Conservation (phyloP, 2,888 invertebrate species). For the Lucinisca nassula region DNA sequence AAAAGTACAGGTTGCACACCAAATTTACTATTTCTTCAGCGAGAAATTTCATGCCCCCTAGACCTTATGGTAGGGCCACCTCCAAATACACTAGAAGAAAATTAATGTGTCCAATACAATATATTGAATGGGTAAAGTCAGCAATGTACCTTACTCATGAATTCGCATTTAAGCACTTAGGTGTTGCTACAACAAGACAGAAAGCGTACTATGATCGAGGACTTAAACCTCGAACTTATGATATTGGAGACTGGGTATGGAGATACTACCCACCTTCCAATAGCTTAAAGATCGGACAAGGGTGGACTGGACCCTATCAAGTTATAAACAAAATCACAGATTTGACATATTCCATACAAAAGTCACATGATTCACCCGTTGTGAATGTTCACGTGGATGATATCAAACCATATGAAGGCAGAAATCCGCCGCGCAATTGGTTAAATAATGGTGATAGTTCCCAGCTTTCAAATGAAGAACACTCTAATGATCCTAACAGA, state of each 20-base stretch:
- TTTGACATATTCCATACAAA: background rate
- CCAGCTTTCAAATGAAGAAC: too few relatives aligned
- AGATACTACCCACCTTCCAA: background rate
- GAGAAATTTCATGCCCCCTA: background rate
- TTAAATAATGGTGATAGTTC: too few relatives aligned
- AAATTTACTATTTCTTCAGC: background rate
- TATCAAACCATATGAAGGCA: background rate
- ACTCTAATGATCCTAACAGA: too few relatives aligned
- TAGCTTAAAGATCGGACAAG: background rate
- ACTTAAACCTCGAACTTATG: background rate
- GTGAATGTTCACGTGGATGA: background rate
- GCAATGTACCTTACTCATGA: background rate
- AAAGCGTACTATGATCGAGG: background rate
- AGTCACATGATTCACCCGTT: background rate
- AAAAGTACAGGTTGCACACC: conserved; percentile 5
- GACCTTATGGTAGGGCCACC: too few relatives aligned
- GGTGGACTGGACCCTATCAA: conserved; percentile 2
- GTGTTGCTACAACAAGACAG: background rate
- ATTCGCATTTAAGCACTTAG: background rate
- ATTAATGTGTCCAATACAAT: conserved; percentile 14
- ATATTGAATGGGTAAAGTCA: background rate
- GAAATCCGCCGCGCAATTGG: background rate
- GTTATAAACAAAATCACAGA: background rate
- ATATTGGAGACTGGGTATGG: background rate
- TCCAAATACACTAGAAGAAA: too few relatives aligned